These are phyloP conservation scores for Tachyglossus aculeatus DNA, from an alignment of 2,797 vertebrate species.

Conservation along the genomic window DNA sequence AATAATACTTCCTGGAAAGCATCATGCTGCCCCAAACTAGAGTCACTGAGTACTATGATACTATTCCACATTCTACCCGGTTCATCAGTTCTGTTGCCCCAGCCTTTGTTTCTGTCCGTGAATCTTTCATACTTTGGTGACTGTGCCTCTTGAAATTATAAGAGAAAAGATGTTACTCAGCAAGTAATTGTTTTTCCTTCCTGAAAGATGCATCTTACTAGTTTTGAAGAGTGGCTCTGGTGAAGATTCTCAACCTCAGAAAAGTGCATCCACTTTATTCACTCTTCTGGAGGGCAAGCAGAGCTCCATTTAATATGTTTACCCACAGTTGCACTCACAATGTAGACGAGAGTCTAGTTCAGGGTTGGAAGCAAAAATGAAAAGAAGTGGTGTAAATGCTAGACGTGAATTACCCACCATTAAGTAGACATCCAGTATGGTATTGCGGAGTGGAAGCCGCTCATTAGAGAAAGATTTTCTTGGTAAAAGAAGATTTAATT, in stretches of 20 bases:
- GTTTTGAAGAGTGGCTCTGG: conserved; percentile 25
- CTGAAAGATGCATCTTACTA: neutral
- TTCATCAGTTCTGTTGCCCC: too few species aligned
- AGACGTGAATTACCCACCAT: conserved; percentile 24
- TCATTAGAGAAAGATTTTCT: neutral
- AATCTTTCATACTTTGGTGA: too few species aligned
- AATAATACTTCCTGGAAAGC: too few species aligned
- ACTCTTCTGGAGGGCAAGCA: conserved; percentile 35
- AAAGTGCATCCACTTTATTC: conserved; percentile 52
- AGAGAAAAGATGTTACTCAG: neutral
- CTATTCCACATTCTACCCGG: too few species aligned
- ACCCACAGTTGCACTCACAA: conserved; percentile 49
- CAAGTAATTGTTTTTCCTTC: neutral
- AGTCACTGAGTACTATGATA: too few species aligned
- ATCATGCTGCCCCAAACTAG: too few species aligned
- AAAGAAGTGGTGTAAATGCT: conserved; percentile 57
- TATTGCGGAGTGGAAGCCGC: neutral
- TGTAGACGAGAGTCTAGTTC: conserved; percentile 42
- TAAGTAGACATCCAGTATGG: neutral
- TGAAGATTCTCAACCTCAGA: conserved; percentile 34
- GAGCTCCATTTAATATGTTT: conserved; percentile 38
- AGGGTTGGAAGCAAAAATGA: conserved; percentile 40
- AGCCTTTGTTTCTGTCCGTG: too few species aligned
- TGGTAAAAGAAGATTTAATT: neutral
- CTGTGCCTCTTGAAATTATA: too few species aligned